A percentile compares a stretch with the other conserved stretches of the same genome.
phyloP scores from a whole-genome alignment of 2,113 vertebrate species.

The Vidua macroura region DNA sequence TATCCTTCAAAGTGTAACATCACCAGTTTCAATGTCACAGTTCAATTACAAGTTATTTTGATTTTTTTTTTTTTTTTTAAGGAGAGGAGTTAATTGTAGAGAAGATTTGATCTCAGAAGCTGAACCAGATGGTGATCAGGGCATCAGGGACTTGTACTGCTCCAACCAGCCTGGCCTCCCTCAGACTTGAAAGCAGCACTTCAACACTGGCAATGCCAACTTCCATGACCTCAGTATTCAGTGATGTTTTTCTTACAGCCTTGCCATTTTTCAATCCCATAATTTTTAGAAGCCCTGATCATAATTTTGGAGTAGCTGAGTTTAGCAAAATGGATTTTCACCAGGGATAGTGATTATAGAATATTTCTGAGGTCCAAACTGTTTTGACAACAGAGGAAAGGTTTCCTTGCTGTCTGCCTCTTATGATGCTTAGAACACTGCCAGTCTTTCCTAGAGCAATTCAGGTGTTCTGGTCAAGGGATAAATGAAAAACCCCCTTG shows the following conservation, averaged over 20 bases:
- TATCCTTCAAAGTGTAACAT: not conserved
- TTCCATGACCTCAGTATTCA: slow-evolving; percentile 30
- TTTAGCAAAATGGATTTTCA: not conserved
- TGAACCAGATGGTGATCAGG: not conserved
- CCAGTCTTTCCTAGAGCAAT: not conserved
- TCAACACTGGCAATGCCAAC: not conserved
- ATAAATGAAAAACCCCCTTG: not conserved
- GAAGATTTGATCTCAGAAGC: not conserved
- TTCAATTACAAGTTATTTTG: not conserved
- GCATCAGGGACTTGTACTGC: not conserved
- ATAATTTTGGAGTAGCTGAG: slow-evolving; percentile 6
- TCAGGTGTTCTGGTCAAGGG: not conserved
- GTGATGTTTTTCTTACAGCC: slow-evolving; percentile 4
- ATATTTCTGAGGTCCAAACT: not conserved
- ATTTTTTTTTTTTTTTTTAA: not conserved
- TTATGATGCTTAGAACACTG: not conserved
- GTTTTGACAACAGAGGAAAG: not conserved
- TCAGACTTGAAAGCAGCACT: not conserved
- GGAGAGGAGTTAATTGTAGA: not conserved
- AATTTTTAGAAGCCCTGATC: not conserved
- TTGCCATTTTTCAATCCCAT: not conserved
- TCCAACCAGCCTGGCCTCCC: not conserved
- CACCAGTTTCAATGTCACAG: not conserved
- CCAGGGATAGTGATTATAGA: not conserved
- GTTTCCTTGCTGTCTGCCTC: not conserved